A percentile compares a stretch with the other conserved stretches of the same genome.
These are phyloP conservation scores for Andrena flavipes DNA, from an alignment of 2,888 invertebrate species.

Conservation along the genomic window DNA sequence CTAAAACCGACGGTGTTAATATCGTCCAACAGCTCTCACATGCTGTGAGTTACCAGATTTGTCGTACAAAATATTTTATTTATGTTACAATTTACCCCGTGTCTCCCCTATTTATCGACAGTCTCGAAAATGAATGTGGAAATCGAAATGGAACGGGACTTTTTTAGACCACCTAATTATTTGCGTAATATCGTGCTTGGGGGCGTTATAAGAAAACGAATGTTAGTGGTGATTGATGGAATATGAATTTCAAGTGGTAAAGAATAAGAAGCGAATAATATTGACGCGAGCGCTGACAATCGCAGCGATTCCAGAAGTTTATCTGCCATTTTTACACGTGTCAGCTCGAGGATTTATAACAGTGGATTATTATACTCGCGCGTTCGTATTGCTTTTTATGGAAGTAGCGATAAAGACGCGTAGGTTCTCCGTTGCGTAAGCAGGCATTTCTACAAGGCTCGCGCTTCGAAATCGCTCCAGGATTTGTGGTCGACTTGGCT, in stretches of 20 bases:
- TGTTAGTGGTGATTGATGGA: neutral
- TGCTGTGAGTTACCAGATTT: no score
- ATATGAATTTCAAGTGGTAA: neutral
- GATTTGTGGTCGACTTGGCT: neutral
- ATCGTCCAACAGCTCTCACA: no score
- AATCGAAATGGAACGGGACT: no score
- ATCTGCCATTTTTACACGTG: neutral
- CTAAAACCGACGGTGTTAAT: no score
- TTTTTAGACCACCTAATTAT: neutral
- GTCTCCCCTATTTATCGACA: neutral
- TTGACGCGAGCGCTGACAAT: neutral
- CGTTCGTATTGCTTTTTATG: neutral
- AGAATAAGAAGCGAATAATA: neutral
- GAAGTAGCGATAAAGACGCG: conserved; percentile 8
- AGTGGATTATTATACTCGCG: neutral
- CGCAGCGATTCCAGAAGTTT: neutral
- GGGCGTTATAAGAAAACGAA: neutral
- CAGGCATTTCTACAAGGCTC: neutral
- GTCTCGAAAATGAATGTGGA: neutral
- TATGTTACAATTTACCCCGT: no score
- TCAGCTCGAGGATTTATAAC: neutral
- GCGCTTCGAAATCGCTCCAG: neutral
- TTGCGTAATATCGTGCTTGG: neutral
- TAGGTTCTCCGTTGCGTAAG: neutral
- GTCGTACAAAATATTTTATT: no score